A percentile compares a stretch with the other conserved stretches of the same genome.
phyloP scores from a whole-genome alignment of 2,113 vertebrate species.

The Epinephelus cyanopodus region DNA sequence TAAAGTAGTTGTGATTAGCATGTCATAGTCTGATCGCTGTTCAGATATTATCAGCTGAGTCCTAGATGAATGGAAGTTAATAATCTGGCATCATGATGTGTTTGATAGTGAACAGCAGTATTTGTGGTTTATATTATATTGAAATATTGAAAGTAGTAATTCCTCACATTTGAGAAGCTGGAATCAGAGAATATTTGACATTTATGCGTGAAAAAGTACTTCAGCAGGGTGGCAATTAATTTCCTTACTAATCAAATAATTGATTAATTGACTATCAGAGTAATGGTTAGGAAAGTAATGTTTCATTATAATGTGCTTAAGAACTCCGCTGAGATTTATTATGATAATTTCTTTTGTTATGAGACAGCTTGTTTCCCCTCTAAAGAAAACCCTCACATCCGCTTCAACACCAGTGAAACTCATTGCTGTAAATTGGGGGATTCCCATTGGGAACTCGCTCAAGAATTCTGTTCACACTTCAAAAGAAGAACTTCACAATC shows the following conservation, averaged over 20 bases:
- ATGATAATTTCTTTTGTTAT: background rate
- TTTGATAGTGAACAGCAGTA: background rate
- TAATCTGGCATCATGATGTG: background rate
- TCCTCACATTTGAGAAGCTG: too few species aligned
- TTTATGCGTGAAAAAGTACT: background rate
- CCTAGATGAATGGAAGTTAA: background rate
- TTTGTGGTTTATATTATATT: too few species aligned
- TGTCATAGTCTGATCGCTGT: background rate
- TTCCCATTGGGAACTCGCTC: slow-evolving; percentile 3
- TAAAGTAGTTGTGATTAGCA: background rate
- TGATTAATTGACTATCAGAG: background rate
- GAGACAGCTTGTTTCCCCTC: background rate
- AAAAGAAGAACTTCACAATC: slow-evolving; percentile 28
- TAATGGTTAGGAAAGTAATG: background rate
- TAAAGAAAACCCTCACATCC: background rate
- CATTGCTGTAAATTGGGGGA: slow-evolving; percentile 14
- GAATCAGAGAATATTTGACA: background rate
- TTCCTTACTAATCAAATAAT: background rate
- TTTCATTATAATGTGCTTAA: background rate
- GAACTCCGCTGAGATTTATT: background rate
- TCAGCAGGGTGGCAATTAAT: background rate
- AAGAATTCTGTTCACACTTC: slow-evolving; percentile 12
- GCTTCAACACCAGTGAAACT: background rate
- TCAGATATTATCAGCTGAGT: background rate
- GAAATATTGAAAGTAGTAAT: background rate